Evolutionary conservation across 2,888 invertebrate species (phyloP).

Genomic region (Clunio marinus): DNA sequence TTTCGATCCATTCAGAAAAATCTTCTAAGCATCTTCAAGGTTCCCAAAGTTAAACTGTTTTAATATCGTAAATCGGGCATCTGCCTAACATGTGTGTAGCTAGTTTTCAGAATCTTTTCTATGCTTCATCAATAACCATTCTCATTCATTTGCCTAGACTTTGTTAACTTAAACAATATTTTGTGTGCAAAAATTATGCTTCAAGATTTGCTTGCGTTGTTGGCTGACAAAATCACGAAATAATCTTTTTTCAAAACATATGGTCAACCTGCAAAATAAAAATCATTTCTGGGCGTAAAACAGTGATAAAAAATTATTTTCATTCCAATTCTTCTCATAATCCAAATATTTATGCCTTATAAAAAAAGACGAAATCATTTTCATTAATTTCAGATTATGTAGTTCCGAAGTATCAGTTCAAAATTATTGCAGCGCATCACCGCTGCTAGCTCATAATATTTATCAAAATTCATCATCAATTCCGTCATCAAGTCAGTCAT

Average conservation of each 20-base stretch:
- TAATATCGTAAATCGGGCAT: neutral
- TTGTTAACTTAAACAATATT: neutral
- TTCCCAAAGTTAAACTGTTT: neutral
- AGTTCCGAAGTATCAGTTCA: conserved; percentile 20
- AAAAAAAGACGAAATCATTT: too few relatives aligned
- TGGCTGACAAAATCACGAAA: too few relatives aligned
- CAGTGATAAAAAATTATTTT: neutral
- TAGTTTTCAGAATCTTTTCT: neutral
- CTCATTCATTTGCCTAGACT: too few relatives aligned
- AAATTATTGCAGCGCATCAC: conserved; percentile 38
- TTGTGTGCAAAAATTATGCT: conserved; percentile 21
- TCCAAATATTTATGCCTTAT: too few relatives aligned
- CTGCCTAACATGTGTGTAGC: conserved; percentile 16
- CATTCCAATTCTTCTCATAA: neutral
- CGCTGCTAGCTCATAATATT: conserved; percentile 41
- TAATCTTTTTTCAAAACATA: too few relatives aligned
- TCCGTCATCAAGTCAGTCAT: conserved; percentile 39
- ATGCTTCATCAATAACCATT: conserved; percentile 15
- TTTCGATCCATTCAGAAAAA: neutral
- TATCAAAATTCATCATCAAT: conserved; percentile 41
- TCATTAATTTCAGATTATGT: conserved; percentile 36
- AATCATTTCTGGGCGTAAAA: conserved; percentile 31
- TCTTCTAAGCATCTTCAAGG: neutral
- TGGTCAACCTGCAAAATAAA: too few relatives aligned
- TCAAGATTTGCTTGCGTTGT: neutral